Percentiles rank a stretch among this genome's conserved stretches.
These are phyloP conservation scores for Rhodinocichla rosea DNA, from an alignment of 2,113 vertebrate species.

Conservation along the genomic window DNA sequence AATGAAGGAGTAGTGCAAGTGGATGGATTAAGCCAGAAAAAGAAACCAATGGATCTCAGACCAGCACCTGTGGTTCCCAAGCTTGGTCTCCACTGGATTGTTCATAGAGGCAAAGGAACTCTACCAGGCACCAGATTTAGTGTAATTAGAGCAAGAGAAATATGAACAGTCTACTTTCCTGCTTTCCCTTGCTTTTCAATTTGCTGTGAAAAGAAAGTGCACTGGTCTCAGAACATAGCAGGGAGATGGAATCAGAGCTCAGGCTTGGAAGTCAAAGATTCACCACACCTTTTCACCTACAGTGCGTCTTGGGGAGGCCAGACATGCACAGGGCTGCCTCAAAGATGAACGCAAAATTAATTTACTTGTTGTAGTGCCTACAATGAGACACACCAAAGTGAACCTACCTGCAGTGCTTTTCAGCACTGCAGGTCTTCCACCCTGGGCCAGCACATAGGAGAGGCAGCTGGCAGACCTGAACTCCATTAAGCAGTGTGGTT, in stretches of 20 bases:
- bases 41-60: background rate
- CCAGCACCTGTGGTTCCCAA: background rate
- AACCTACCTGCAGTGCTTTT: background rate
- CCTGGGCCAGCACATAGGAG: background rate
- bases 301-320: background rate
- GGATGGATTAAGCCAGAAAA: background rate
- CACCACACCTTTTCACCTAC: background rate
- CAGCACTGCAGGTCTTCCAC: background rate
- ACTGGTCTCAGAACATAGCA: background rate
- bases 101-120: background rate
- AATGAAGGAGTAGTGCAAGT: background rate
- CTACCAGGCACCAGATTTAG: background rate
- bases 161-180: background rate
- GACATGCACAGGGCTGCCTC: background rate
- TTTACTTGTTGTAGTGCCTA: background rate
- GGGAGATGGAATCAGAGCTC: accelerated
- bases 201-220: background rate
- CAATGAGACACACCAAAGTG: background rate
- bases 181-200: background rate
- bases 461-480: background rate
- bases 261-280: background rate
- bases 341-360: background rate
- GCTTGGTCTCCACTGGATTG: background rate
- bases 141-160: background rate
- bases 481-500: background rate